Percentiles rank a stretch among this genome's conserved stretches.
Conservation (phyloP, 2,888 invertebrate genomes). For the Camptogramma bilineatum region DNA sequence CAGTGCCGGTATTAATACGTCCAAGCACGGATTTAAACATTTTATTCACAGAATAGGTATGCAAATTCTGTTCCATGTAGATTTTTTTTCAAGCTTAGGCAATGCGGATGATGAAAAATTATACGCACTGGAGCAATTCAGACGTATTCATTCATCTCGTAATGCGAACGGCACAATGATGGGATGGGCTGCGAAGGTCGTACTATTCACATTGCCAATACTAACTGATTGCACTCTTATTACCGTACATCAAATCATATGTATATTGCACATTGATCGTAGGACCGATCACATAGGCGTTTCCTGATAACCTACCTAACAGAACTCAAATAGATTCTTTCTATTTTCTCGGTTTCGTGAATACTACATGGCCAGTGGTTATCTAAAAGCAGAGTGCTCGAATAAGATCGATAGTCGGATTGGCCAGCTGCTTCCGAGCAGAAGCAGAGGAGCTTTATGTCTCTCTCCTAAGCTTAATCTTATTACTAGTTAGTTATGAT, state of each 20-base stretch:
- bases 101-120: slow-evolving; percentile 64
- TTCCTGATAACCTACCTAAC: slow-evolving; percentile 19
- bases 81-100: slow-evolving; percentile 39
- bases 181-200: slow-evolving; percentile 79
- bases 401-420: slow-evolving; percentile 16
- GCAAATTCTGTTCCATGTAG: slow-evolving; percentile 8
- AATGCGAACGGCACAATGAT: slow-evolving; percentile 69
- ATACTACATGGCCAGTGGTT: not conserved
- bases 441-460: slow-evolving; percentile 3
- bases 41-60: slow-evolving; percentile 13
- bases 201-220: slow-evolving; percentile 70
- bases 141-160: slow-evolving; percentile 65
- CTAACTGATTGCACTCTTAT: slow-evolving; percentile 57
- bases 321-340: not conserved
- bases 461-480: slow-evolving; percentile 12
- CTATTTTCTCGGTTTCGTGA: not conserved
- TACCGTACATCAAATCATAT: slow-evolving; percentile 30
- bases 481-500: slow-evolving; percentile 10
- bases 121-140: slow-evolving; percentile 65
- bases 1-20: slow-evolving; percentile 8
- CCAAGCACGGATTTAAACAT: slow-evolving; percentile 22
- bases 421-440: slow-evolving; percentile 11
- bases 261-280: slow-evolving; percentile 35
- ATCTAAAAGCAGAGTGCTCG: slow-evolving; percentile 1
- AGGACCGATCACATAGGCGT: slow-evolving; percentile 21